phyloP scores from a whole-genome alignment of 2,888 invertebrate genomes.

The Exephanes ischioxanthus region DNA sequence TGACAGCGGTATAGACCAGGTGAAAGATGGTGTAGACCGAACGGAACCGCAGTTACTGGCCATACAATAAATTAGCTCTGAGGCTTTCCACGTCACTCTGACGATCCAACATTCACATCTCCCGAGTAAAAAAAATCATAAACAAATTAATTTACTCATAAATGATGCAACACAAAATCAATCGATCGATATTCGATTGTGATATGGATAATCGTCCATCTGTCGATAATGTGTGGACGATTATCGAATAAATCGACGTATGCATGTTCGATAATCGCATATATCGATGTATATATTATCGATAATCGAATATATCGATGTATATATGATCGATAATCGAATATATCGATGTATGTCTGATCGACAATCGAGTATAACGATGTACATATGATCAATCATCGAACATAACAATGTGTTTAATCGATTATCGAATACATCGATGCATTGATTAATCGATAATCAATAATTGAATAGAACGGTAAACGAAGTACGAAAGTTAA shows the following conservation, averaged over 20 bases:
- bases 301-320: neutral
- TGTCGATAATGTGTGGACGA: neutral
- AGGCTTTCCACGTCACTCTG: neutral
- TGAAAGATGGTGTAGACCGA: constrained; percentile 5
- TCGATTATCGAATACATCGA: neutral
- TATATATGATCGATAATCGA: neutral
- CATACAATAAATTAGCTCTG: neutral
- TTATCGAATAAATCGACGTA: neutral
- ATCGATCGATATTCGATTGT: neutral
- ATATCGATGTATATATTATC: neutral
- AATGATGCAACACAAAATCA: neutral
- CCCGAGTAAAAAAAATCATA: neutral
- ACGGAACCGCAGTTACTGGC: neutral
- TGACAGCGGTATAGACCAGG: neutral
- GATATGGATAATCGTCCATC: neutral
- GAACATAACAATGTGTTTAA: neutral
- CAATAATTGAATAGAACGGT: neutral
- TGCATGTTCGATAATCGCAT: neutral
- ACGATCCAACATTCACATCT: neutral
- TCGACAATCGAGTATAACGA: neutral
- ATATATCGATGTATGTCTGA: neutral
- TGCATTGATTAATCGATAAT: neutral
- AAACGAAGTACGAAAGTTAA: neutral
- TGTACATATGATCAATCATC: neutral
- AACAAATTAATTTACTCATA: neutral